Percentiles rank a stretch among this genome's conserved stretches.
Evolutionary conservation across 2,888 invertebrate genomes (phyloP).

Genomic region (Lepidocyrtinus sp.): DNA sequence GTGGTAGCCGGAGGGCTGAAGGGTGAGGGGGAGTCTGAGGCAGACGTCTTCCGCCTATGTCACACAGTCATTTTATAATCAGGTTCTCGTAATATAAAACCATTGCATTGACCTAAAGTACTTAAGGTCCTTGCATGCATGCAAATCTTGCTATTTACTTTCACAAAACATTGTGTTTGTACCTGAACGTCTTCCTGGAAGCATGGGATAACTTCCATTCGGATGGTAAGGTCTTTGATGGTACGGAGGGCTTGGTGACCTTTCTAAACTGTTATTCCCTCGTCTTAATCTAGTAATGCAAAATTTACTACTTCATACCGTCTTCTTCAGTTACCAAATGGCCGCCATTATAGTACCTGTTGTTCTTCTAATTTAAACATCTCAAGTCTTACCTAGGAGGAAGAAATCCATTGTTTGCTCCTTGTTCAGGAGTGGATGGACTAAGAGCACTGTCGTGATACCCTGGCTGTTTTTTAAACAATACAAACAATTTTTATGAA

Average conservation of each 20-base stretch:
- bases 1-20: conserved; percentile 67
- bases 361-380: background rate
- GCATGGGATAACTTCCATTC: conserved; percentile 69
- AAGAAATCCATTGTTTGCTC: conserved; percentile 66
- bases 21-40: conserved; percentile 69
- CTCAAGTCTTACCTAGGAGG: conserved; percentile 64
- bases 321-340: background rate
- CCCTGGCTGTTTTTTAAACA: no score
- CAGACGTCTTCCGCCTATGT: conserved; percentile 67
- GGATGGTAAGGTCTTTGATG: conserved; percentile 65
- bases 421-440: conserved; percentile 67
- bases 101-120: no score
- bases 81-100: no score
- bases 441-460: conserved; percentile 69
- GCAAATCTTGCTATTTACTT: no score
- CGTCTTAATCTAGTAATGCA: conserved; percentile 66
- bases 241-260: conserved; percentile 69
- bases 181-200: conserved; percentile 69
- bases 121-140: no score
- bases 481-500: no score
- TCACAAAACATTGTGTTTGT: background rate
- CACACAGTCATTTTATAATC: no score
- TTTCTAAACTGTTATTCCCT: conserved; percentile 68
- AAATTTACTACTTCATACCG: background rate
- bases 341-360: background rate